Base-by-base conservation (phyloP, 2,797 vertebrate species). In the Enteromius unitaeniatus region DNA sequence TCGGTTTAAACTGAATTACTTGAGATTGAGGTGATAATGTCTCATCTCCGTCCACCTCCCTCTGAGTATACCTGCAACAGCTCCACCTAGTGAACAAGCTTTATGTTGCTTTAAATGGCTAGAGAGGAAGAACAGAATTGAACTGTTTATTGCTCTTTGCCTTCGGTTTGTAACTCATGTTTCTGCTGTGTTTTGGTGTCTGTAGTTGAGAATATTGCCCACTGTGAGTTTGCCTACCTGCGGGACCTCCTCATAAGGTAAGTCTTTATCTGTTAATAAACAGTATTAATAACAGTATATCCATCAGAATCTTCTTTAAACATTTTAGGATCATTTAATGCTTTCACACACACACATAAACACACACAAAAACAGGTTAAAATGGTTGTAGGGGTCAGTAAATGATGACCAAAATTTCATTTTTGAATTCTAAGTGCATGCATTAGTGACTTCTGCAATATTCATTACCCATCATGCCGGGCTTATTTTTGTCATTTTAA, bases 211-310 rank as follows among this genome's bases (percentile, higher is more conserved):
- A 99, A 99, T 90, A 98, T 97, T 45, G 96, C 95, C 88, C 98
- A 99, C 93, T 99, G 98, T 92, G 98, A 99, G 95, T 99, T 99
- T 21, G 97, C 98, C 87, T 98, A 97, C 92, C 94, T 99, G 92
- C 94, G 97, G 86, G 98, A 99, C 91, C 97, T 99, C 76, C 97
- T 99, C 62, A 99, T 99, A 93, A 98, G 98, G 98, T 99, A 78
- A 94, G 94, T 80, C 49, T 53, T 19, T 21, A 8, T 67, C 2
- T 81, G 37, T 58, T 40, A 75, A 23, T 13, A 10, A 55, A 75
- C 11, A 23, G 10, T 37, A 23, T 28, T n/a, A n/a, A n/a, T n/a
- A n/a, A n/a, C n/a, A n/a, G n/a, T n/a, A n/a, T n/a, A n/a, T n/a
- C n/a, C 26, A 23, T 67, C 34, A 37, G 26, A 70, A 26, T 47